Evolutionary conservation across 2,888 invertebrate genomes (phyloP).

Genomic region (Apodemia mormo): DNA sequence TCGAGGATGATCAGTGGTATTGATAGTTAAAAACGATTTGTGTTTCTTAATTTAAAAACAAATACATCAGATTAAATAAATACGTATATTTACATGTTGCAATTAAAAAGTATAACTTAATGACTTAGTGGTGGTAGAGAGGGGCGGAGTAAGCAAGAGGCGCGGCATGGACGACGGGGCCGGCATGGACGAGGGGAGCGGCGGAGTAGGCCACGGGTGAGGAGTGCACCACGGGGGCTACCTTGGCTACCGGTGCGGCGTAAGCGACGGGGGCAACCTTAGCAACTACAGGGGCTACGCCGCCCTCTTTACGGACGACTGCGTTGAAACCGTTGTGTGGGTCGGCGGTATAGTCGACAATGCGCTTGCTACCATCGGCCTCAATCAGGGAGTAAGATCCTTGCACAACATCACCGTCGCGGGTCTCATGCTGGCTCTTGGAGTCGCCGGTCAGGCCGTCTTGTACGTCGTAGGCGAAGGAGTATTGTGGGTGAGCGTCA

Average conservation of each 20-base stretch:
- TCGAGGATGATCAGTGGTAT: too few relatives aligned
- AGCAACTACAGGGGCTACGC: slow-evolving; percentile 41
- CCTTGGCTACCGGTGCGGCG: slow-evolving; percentile 38
- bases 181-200: slow-evolving; percentile 47
- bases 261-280: slow-evolving; percentile 48
- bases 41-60: not conserved
- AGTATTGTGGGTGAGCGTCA: slow-evolving; percentile 84
- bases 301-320: slow-evolving; percentile 56
- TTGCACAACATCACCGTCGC: slow-evolving; percentile 62
- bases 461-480: slow-evolving; percentile 85
- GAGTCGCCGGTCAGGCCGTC: slow-evolving; percentile 75
- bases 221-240: slow-evolving; percentile 42
- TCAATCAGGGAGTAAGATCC: slow-evolving; percentile 62
- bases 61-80: slow-evolving; percentile 13
- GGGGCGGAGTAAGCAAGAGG: slow-evolving; percentile 31
- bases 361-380: slow-evolving; percentile 61
- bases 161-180: slow-evolving; percentile 41
- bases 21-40: not conserved
- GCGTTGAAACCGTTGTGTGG: slow-evolving; percentile 64
- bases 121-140: slow-evolving; percentile 7
- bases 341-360: slow-evolving; percentile 63
- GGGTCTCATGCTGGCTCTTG: slow-evolving; percentile 58
- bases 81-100: slow-evolving; percentile 17
- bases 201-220: slow-evolving; percentile 47
- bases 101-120: not conserved